Evolutionary conservation across 1,140 invertebrate genomes (phyloP).

Genomic region (Zaprionus taronus): DNA sequence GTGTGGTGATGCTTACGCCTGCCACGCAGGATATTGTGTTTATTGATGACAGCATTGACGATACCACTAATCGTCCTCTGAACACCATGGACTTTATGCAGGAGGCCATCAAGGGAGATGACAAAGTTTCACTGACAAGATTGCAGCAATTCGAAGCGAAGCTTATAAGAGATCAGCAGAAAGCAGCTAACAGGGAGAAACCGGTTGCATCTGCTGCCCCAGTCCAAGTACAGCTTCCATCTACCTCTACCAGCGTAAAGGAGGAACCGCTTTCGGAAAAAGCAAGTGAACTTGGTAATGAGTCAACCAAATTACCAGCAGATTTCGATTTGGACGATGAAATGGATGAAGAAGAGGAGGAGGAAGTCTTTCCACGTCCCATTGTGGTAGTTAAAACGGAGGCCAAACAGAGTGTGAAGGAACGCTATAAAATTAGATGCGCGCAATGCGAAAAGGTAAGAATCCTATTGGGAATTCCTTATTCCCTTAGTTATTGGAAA

Average conservation of each 20-base stretch:
- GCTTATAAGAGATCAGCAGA: slow-evolving; percentile 49
- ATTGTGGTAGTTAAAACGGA: slow-evolving; percentile 52
- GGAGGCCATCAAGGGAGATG: slow-evolving; percentile 63
- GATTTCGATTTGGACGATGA: slow-evolving; percentile 59
- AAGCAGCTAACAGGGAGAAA: slow-evolving; percentile 23
- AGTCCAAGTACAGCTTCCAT: background rate
- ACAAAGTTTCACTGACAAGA: slow-evolving; percentile 47
- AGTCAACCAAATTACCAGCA: slow-evolving; percentile 59
- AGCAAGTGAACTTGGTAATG: slow-evolving; percentile 49
- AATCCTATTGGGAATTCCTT: background rate
- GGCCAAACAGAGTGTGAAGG: slow-evolving; percentile 39
- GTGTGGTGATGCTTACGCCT: slow-evolving; percentile 65
- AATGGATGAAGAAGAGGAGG: slow-evolving; percentile 32
- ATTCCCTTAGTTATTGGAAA: background rate
- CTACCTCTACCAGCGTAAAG: slow-evolving; percentile 27
- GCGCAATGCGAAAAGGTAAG: slow-evolving; percentile 69
- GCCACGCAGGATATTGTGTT: slow-evolving; percentile 76
- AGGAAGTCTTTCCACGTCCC: slow-evolving; percentile 56
- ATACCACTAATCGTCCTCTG: slow-evolving; percentile 20
- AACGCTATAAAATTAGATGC: slow-evolving; percentile 65
- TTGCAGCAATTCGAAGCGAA: slow-evolving; percentile 48
- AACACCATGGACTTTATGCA: slow-evolving; percentile 69
- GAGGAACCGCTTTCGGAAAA: slow-evolving; percentile 50
- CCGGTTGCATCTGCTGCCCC: background rate
- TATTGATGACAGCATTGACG: slow-evolving; percentile 61